Percentiles rank a stretch among this genome's conserved stretches.
These are phyloP conservation scores for Leucoptera coffeella DNA, from an alignment of 2,888 invertebrate species.

Conservation along the genomic window DNA sequence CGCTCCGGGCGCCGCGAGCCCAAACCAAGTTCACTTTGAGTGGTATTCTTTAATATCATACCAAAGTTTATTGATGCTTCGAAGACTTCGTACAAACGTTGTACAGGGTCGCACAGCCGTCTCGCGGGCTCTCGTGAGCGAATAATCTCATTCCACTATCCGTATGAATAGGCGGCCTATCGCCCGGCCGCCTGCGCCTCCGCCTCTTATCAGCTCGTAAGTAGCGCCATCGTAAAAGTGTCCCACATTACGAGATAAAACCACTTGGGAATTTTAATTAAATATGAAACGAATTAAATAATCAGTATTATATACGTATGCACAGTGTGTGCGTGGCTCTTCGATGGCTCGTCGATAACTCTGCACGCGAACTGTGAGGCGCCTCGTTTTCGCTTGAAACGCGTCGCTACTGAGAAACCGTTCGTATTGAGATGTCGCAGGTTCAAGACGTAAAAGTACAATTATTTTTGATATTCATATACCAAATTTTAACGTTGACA, in stretches of 20 bases:
- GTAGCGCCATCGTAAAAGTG: slow-evolving; percentile 51
- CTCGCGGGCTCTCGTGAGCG: too few species aligned
- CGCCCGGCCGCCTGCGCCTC: slow-evolving; percentile 7
- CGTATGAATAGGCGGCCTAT: not conserved
- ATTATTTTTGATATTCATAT: too few species aligned
- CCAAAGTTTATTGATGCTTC: slow-evolving; percentile 21
- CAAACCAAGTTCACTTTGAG: slow-evolving; percentile 27
- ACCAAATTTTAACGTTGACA: too few species aligned
- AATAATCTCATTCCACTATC: too few species aligned
- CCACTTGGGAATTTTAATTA: slow-evolving; percentile 50
- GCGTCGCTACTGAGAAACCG: too few species aligned
- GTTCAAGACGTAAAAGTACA: too few species aligned
- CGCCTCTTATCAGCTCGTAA: slow-evolving; percentile 40
- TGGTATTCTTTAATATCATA: slow-evolving; percentile 45
- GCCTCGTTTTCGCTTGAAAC: too few species aligned
- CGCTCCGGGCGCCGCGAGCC: too few species aligned
- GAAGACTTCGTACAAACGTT: too few species aligned
- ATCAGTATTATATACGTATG: slow-evolving; percentile 51
- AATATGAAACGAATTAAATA: slow-evolving; percentile 52
- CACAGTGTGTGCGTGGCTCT: slow-evolving; percentile 41
- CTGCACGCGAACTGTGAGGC: slow-evolving; percentile 17
- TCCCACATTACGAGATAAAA: slow-evolving; percentile 52
- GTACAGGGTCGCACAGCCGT: too few species aligned
- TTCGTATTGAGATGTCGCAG: too few species aligned
- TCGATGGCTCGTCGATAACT: slow-evolving; percentile 28